Percentiles rank a stretch among this genome's conserved stretches.
Conservation (phyloP, 2,888 invertebrate genomes). For the Leptura quadrifasciata region DNA sequence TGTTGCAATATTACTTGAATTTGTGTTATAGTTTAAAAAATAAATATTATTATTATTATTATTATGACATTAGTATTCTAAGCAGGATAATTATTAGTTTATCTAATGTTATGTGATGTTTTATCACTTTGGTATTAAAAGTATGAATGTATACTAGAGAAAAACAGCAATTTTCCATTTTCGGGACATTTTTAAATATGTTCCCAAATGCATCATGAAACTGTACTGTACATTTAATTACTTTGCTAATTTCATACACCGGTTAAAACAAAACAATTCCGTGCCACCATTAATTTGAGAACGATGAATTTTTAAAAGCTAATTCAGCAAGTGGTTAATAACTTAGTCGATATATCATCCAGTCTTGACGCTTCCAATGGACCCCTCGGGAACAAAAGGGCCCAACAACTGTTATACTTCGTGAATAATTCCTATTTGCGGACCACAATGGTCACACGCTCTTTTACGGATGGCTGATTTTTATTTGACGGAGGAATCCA, state of each 20-base stretch:
- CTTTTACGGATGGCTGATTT: conserved; percentile 34
- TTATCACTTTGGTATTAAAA: no score
- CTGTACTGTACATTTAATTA: conserved; percentile 1
- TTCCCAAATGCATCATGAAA: background rate
- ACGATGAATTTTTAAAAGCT: conserved; percentile 53
- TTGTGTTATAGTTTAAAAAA: no score
- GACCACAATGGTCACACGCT: conserved; percentile 45
- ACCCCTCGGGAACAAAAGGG: conserved; percentile 53
- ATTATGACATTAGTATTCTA: no score
- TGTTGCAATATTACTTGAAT: no score
- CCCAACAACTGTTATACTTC: conserved; percentile 57
- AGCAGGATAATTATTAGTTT: no score
- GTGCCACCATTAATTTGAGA: conserved; percentile 48
- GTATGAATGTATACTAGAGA: no score
- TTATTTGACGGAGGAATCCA: conserved; percentile 31
- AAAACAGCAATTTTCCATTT: no score
- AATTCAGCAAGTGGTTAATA: conserved; percentile 56
- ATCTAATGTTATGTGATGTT: no score
- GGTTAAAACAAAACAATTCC: conserved; percentile 33
- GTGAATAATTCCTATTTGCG: conserved; percentile 49
- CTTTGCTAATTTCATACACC: background rate
- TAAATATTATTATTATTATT: no score
- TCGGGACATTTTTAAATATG: no score
- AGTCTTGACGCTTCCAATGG: conserved; percentile 54
- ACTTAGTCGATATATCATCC: conserved; percentile 56